Base-by-base conservation (phyloP, 2,888 invertebrate genomes). In the Dugesia japonica region DNA sequence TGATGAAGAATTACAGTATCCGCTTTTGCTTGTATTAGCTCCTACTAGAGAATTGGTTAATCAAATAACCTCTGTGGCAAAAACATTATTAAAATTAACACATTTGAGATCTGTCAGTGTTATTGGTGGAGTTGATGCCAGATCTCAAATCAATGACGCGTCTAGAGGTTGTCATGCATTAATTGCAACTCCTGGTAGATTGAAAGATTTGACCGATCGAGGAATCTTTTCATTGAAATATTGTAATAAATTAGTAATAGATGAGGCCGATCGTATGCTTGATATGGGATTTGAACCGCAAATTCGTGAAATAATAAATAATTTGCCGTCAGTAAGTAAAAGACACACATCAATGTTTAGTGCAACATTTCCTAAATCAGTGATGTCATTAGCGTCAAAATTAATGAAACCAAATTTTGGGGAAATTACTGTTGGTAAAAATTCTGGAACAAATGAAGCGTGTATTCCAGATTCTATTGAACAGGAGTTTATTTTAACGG, bases 161-260 rank as follows among this genome's bases (percentile, higher is more conserved):
- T 15, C 7, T 23, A 13, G 20, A 13, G 74, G 74, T 20, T 28
- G 28, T 23, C 31, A 73, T 23, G 26, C 38, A 17, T n/a, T 38
- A 13, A 26, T 73, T 1, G 74, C 74, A 28, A 73, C 74, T 4
- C 74, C 74, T 1, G 74, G 74, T 28, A 42, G 74, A 28, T 73
- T 28, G 17, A 73, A 33, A 15, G 74, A 73, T 73, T 26, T 73
- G 1, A 20, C 13, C 74, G 7, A 31, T 7, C 28, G 74, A 7
- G 33, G 33, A 4, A 7, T 31, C 33, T 1, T 73, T 23, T 73
- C 74, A 7, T 26, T 73, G 28, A 28, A 33, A 31, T 23, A 73
- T 26, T 73, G 74, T 33, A 28, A 33, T 23, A n/a, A 23, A n/a
- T n/a, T 56, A 9, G 56, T 56, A 23, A n/a, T 56, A n/a, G 56